phyloP scores from a whole-genome alignment of 2,113 vertebrate species.

The Semicossyphus pulcher region DNA sequence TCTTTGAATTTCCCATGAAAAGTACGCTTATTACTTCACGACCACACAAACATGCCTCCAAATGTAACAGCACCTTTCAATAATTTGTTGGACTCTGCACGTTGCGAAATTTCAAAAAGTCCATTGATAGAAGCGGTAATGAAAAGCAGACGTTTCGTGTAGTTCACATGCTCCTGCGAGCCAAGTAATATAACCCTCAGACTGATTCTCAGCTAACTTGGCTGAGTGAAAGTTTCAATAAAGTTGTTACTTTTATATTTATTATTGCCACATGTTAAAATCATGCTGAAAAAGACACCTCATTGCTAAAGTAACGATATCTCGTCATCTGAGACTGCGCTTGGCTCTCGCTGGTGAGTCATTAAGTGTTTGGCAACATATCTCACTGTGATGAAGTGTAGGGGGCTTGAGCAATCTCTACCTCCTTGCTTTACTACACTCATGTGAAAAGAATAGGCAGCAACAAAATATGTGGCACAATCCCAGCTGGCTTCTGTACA shows the following conservation, averaged over 20 bases:
- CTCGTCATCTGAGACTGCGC: neutral
- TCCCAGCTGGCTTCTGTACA: neutral
- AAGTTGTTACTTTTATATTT: too few relatives aligned
- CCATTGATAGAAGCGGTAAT: conserved; percentile 19
- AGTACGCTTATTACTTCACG: neutral
- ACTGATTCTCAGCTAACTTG: neutral
- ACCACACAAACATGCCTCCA: neutral
- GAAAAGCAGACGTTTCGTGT: conserved; percentile 44
- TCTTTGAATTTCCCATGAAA: conserved; percentile 22
- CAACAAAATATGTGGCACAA: neutral
- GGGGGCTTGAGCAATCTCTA: neutral
- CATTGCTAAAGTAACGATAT: neutral
- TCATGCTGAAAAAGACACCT: neutral
- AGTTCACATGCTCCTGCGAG: neutral
- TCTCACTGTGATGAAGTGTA: neutral
- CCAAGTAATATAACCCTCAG: neutral
- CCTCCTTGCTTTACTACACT: neutral
- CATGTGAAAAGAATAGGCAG: neutral
- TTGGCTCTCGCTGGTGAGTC: neutral
- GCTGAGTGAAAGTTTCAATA: neutral
- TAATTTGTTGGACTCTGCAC: neutral
- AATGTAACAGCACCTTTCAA: conserved; percentile 2
- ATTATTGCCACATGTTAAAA: neutral
- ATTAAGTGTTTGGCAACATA: neutral
- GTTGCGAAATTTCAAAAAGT: conserved; percentile 29